Conservation (phyloP, 2,888 invertebrate species). For the Chrysolina oricalcia region DNA sequence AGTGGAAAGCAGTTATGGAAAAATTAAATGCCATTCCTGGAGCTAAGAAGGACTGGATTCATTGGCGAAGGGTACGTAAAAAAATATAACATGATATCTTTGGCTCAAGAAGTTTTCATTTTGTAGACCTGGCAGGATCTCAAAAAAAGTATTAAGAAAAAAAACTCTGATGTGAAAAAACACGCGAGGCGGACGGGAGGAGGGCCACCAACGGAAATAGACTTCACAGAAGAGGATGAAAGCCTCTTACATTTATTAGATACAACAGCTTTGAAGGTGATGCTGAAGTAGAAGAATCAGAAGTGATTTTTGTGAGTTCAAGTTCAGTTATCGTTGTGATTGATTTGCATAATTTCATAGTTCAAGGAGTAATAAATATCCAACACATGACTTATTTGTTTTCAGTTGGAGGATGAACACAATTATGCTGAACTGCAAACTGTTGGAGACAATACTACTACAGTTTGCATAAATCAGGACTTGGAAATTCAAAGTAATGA, state of each 20-base stretch:
- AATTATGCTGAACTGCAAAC: conserved; percentile 14
- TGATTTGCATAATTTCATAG: background rate
- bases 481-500: background rate
- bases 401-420: conserved; percentile 22
- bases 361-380: conserved; percentile 11
- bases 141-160: background rate
- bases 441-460: background rate
- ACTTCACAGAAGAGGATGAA: conserved; percentile 26
- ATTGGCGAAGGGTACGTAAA: conserved; percentile 33
- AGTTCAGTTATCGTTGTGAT: background rate
- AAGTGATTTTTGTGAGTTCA: conserved; percentile 20
- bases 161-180: conserved; percentile 3
- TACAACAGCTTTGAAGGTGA: conserved; percentile 9
- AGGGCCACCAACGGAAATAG: conserved; percentile 8
- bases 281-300: conserved; percentile 1
- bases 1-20: conserved; percentile 18
- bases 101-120: background rate
- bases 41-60: conserved; percentile 31
- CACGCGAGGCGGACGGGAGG: conserved; percentile 21
- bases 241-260: conserved; percentile 15
- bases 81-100: background rate
- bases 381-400: background rate
- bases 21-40: conserved; percentile 29
- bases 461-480: conserved; percentile 1
- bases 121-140: too few relatives aligned